Base-by-base conservation (phyloP, 2,113 vertebrate genomes). In the Heteronetta atricapilla region DNA sequence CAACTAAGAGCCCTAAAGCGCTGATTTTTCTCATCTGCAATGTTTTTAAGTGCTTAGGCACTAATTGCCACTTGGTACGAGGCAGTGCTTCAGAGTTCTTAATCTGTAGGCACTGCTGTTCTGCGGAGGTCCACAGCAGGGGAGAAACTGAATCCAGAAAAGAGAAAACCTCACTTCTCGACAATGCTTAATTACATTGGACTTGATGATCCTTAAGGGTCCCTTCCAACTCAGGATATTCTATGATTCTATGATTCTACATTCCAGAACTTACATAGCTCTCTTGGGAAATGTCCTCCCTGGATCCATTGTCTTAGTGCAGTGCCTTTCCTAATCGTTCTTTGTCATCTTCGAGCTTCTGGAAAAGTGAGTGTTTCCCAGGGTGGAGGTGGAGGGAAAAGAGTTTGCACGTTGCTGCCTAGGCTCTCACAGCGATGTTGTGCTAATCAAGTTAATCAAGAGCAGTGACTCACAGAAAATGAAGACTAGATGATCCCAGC, bases 361-460 rank as follows among this genome's bases (percentile, higher is more conserved):
- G 92, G 90, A 96, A 89, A 89, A 93, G 81, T 92, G 82, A 79
- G 66, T 86, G 88, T 95, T 95, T 96, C 76, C 77, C 59, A 80
- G 77, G 77, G 86, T 74, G 46, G 75, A 91, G 81, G 88, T 86
- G 67, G 73, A 70, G 25, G 67, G 72, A 50, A 34, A 26, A 80
- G 82, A 72, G 79, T 53, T 70, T 77, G 40, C 1, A 0, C 22
- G 3, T 46, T 90, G 86, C 94, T 90, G 63, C 70, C 42, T 31
- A 14, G 28, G 81, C 76, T 79, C 40, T 40, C 22, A 2, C n/a
- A 29, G 70, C 3, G 6, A 69, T 73, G 15, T 4, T 83, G 70
- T n/a, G 36, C 58, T 94, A 70, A 92, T 83, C 63, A 33, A 50
- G 50, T 44, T 91, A 68, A 77, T 95, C 55, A 81, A 81, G 77